Percentiles rank a stretch among this genome's conserved stretches.
These are phyloP conservation scores for Nomada ruficornis DNA, from an alignment of 2,888 invertebrate genomes.

Conservation along the genomic window DNA sequence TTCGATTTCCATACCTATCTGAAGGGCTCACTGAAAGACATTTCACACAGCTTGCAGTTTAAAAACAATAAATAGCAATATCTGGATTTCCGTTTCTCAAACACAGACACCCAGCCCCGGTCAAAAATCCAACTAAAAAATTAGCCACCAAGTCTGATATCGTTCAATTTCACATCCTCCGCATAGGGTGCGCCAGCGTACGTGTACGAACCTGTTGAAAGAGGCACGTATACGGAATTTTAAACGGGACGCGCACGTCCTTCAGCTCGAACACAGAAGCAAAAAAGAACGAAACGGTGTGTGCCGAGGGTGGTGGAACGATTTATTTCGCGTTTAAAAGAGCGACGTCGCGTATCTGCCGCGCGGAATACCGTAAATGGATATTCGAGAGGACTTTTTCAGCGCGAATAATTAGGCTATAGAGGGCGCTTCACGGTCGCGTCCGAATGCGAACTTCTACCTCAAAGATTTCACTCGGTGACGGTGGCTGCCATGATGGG, in stretches of 20 bases:
- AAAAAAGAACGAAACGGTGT: background rate
- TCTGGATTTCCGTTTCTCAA: no score
- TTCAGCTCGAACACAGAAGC: constrained; percentile 36
- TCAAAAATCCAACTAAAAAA: no score
- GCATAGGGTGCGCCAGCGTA: background rate
- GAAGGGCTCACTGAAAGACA: no score
- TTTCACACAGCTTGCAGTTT: no score
- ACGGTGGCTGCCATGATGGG: background rate
- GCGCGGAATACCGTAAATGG: constrained; percentile 49
- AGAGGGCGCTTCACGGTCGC: constrained; percentile 32
- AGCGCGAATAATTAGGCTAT: constrained; percentile 57
- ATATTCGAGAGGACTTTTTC: constrained; percentile 50
- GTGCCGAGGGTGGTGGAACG: constrained; percentile 37
- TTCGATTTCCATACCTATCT: no score
- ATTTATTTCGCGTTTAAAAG: constrained; percentile 74
- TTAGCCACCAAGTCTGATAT: background rate
- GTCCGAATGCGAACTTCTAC: constrained; percentile 44
- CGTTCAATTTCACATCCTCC: constrained; percentile 7
- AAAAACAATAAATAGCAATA: no score
- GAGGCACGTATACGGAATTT: constrained; percentile 65
- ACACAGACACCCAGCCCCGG: no score
- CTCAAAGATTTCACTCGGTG: constrained; percentile 34
- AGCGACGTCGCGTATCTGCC: constrained; percentile 43
- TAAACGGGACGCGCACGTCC: constrained; percentile 62
- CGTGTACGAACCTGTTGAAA: constrained; percentile 46